Conservation (phyloP, 1,140 invertebrate genomes). For the Pissodes strobi region DNA sequence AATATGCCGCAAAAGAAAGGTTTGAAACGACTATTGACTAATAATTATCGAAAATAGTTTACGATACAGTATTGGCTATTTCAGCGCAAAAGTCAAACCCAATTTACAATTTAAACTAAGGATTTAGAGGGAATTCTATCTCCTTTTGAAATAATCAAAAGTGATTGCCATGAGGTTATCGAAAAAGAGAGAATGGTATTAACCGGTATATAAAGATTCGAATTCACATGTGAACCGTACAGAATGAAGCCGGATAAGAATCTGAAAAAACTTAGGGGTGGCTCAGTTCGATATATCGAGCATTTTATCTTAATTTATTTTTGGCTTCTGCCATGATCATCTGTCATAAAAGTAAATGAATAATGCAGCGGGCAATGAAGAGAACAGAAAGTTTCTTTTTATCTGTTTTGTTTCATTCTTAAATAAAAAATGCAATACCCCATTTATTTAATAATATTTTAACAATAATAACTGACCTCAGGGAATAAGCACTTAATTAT, state of each 20-base stretch:
- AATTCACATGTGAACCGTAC: conserved; percentile 29
- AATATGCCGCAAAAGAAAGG: too few species aligned
- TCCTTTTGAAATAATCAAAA: conserved; percentile 22
- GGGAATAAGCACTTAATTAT: too few species aligned
- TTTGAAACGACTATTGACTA: too few species aligned
- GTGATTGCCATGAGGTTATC: conserved; percentile 16
- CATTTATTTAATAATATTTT: too few species aligned
- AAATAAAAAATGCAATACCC: too few species aligned
- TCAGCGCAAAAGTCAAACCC: too few species aligned
- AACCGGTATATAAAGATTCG: conserved; percentile 25
- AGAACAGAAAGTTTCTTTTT: not conserved
- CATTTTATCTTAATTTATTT: conserved; percentile 33
- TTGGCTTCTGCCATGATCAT: conserved; percentile 27
- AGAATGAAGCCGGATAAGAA: conserved; percentile 22
- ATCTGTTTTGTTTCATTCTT: too few species aligned
- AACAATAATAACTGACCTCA: too few species aligned
- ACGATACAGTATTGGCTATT: too few species aligned
- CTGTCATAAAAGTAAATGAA: conserved; percentile 30
- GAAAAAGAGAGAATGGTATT: conserved; percentile 20
- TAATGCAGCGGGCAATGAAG: conserved; percentile 12
- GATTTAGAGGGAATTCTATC: too few species aligned
- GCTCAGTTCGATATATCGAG: conserved; percentile 24
- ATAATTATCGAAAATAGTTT: too few species aligned
- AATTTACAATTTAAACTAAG: too few species aligned
- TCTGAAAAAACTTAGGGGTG: conserved; percentile 32